Conservation (phyloP, 1,140 invertebrate species). For the Panulirus ornatus region DNA sequence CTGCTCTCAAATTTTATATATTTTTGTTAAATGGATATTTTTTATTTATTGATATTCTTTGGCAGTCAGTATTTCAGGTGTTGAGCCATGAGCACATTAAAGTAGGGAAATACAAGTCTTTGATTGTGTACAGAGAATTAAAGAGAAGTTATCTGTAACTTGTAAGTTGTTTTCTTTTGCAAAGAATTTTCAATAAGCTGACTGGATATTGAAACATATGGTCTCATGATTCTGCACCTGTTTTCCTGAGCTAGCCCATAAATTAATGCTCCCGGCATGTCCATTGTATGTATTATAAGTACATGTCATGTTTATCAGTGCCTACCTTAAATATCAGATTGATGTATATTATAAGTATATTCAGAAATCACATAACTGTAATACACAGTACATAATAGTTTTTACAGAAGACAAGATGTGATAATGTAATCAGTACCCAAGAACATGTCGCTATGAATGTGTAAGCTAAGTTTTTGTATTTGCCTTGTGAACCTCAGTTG, state of each 20-base stretch:
- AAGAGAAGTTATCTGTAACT: background rate
- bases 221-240: constrained; percentile 25
- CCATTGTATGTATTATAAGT: constrained; percentile 40
- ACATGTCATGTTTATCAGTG: constrained; percentile 41
- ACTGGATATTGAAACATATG: background rate
- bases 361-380: constrained; percentile 57
- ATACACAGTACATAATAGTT: constrained; percentile 63
- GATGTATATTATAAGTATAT: constrained; percentile 59
- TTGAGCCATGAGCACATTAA: constrained; percentile 10
- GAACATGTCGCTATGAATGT: constrained; percentile 55
- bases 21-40: constrained; percentile 37
- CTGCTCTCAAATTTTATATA: constrained; percentile 40
- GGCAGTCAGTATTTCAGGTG: constrained; percentile 16
- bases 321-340: constrained; percentile 63
- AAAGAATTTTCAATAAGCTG: background rate
- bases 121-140: constrained; percentile 8
- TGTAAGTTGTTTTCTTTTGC: background rate
- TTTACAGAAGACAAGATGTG: constrained; percentile 50
- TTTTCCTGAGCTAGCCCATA: constrained; percentile 18
- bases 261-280: constrained; percentile 50
- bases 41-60: constrained; percentile 32
- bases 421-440: constrained; percentile 46
- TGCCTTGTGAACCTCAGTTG: constrained; percentile 57
- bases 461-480: constrained; percentile 57
- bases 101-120: too few relatives aligned